Evolutionary conservation across 92 coral and sea anemone genomes (phyloP).

Genomic region (Muricea muricata): DNA sequence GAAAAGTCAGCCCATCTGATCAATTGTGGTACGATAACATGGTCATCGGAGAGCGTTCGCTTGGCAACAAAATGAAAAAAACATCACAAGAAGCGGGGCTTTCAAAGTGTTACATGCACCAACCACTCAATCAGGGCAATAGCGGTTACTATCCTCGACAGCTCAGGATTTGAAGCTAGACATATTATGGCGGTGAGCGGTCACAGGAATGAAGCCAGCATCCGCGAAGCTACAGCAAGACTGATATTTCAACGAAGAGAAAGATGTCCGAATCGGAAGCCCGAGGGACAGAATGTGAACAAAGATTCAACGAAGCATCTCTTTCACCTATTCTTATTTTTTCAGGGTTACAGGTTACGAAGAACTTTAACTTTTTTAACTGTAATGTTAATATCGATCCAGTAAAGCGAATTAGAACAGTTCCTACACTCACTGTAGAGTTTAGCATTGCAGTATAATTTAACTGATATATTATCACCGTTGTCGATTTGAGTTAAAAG

Average conservation of each 20-base stretch:
- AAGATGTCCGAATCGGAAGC: conserved; percentile 44
- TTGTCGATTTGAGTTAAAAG: conserved; percentile 1
- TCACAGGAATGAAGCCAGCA: conserved; percentile 59
- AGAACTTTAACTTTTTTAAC: conserved; percentile 28
- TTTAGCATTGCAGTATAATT: too few relatives aligned
- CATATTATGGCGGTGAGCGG: conserved; percentile 43
- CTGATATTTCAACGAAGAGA: conserved; percentile 52
- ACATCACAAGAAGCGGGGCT: conserved; percentile 27
- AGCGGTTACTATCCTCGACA: conserved; percentile 15
- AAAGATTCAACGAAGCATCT: background rate
- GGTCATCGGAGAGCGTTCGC: conserved; percentile 3
- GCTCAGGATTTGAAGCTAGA: conserved; percentile 24
- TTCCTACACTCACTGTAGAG: background rate
- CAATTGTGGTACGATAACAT: conserved; percentile 32
- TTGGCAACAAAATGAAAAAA: conserved; percentile 14
- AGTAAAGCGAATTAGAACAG: background rate
- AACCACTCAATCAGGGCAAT: conserved; percentile 44
- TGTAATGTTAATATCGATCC: conserved; percentile 15
- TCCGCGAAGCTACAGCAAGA: conserved; percentile 54
- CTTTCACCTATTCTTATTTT: conserved; percentile 21
- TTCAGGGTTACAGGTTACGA: conserved; percentile 8
- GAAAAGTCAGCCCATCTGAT: background rate
- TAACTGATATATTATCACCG: background rate
- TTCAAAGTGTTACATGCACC: conserved; percentile 27
- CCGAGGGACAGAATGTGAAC: background rate